Percentiles rank a stretch among this genome's conserved stretches.
These are phyloP conservation scores for Oryzias javanicus DNA, from an alignment of 2,113 vertebrate species.

Conservation along the genomic window DNA sequence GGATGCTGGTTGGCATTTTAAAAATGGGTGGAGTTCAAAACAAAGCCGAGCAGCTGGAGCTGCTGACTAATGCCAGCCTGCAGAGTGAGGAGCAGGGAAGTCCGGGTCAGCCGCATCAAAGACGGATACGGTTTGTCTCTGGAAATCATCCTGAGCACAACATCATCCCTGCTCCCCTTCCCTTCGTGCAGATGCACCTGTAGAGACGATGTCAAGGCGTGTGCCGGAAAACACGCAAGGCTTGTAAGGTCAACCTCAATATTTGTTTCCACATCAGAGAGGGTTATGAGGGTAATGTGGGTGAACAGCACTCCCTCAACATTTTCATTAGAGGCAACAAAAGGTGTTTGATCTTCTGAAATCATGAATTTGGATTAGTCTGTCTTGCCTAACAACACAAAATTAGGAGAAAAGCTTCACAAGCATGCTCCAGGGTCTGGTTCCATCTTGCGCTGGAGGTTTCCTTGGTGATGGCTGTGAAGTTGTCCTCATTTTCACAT, in stretches of 20 bases:
- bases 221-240: neutral
- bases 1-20: constrained; percentile 63
- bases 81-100: constrained; percentile 31
- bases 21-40: constrained; percentile 58
- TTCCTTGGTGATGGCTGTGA: constrained; percentile 1
- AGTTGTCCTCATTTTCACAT: constrained; percentile 1
- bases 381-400: too few relatives aligned
- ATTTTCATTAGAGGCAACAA: too few relatives aligned
- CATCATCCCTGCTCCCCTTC: constrained; percentile 18
- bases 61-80: constrained; percentile 49
- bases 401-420: too few relatives aligned
- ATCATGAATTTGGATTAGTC: too few relatives aligned
- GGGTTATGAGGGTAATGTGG: too few relatives aligned
- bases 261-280: too few relatives aligned
- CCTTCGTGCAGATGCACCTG: constrained; percentile 18
- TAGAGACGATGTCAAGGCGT: constrained; percentile 35
- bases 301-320: too few relatives aligned
- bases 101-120: constrained; percentile 47
- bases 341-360: too few relatives aligned
- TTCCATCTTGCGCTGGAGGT: too few relatives aligned
- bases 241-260: neutral
- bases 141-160: constrained; percentile 38
- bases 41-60: constrained; percentile 57
- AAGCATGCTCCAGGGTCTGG: too few relatives aligned
- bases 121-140: constrained; percentile 53